Percentiles rank a stretch among this genome's conserved stretches.
phyloP scores from a whole-genome alignment of 1,140 invertebrate species.

The Apis mellifera region Amel_HAv3.1 CM009943.2:7989501-7990000 shows the following conservation, averaged over 20 bases:
- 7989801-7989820: neutral
- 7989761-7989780: no score
- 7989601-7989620: no score
- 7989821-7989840: no score
- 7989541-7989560: no score
- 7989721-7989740: neutral
- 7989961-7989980: neutral
- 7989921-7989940: neutral
- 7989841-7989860: neutral
- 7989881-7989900: neutral
- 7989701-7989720: neutral
- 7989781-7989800: neutral
- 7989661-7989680: neutral
- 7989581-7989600: no score
- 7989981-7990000: conserved; percentile 10
- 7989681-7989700: neutral
- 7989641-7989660: neutral
- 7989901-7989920: neutral
- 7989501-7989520: no score
- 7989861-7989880: neutral
- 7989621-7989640: neutral
- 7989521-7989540: no score
- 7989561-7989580: no score
- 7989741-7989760: neutral
- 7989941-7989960: neutral